phyloP scores from a whole-genome alignment of 2,113 vertebrate genomes.

The Jaculus jaculus region DNA sequence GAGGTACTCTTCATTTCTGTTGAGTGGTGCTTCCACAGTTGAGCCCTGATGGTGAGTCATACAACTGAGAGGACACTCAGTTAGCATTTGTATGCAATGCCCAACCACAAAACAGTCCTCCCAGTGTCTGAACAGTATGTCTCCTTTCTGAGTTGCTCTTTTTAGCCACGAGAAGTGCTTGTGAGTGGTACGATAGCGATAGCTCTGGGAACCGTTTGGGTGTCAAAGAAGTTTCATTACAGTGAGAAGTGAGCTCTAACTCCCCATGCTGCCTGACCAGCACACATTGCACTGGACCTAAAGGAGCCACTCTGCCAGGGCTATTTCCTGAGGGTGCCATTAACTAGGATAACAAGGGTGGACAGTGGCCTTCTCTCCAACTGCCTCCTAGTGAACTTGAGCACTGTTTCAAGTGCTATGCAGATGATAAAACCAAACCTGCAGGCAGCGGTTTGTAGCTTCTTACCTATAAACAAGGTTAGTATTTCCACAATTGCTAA shows the following conservation, averaged over 20 bases:
- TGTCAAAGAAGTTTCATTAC: slow-evolving; percentile 54
- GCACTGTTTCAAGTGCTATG: not conserved
- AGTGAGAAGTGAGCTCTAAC: slow-evolving; percentile 11
- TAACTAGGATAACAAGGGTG: not conserved
- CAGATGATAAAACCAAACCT: not conserved
- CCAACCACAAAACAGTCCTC: slow-evolving; percentile 60
- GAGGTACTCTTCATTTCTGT: slow-evolving; percentile 33
- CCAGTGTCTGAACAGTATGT: not conserved
- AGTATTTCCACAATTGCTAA: slow-evolving; percentile 45
- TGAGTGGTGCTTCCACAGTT: slow-evolving; percentile 32
- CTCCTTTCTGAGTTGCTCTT: slow-evolving; percentile 58
- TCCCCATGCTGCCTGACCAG: slow-evolving; percentile 15
- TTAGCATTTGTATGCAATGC: not conserved
- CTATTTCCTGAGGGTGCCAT: slow-evolving; percentile 13
- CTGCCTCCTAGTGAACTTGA: not conserved
- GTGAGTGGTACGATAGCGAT: slow-evolving; percentile 65
- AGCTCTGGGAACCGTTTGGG: slow-evolving; percentile 70
- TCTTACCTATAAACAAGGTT: slow-evolving; percentile 30
- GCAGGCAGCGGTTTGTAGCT: not conserved
- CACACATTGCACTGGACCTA: not conserved
- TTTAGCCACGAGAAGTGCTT: slow-evolving; percentile 62
- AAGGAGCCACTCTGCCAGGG: slow-evolving; percentile 4
- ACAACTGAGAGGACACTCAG: slow-evolving; percentile 9
- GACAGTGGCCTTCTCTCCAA: not conserved
- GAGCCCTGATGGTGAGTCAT: slow-evolving; percentile 6